These are phyloP conservation scores for Calliopum simillimum DNA, from an alignment of 2,888 invertebrate species.

Conservation along the genomic window DNA sequence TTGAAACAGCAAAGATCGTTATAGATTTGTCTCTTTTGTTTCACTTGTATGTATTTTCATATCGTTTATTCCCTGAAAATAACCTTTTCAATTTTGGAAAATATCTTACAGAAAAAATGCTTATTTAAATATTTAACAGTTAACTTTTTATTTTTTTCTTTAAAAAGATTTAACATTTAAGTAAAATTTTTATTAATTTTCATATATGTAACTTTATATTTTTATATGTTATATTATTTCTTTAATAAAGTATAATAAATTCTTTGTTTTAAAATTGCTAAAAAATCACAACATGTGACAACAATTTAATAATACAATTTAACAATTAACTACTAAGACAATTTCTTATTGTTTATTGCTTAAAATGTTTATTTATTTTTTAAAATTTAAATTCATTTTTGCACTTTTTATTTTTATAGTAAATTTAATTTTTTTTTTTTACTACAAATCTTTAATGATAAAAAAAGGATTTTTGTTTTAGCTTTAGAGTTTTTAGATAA, in stretches of 20 bases:
- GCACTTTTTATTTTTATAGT: slow-evolving; percentile 27
- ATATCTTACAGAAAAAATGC: too few species aligned
- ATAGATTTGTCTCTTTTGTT: too few species aligned
- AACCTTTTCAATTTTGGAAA: too few species aligned
- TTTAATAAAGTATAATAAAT: slow-evolving; percentile 25
- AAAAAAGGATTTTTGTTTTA: slow-evolving; percentile 27
- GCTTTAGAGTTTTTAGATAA: slow-evolving; percentile 13
- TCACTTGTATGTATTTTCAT: too few species aligned
- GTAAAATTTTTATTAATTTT: slow-evolving; percentile 9
- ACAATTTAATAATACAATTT: slow-evolving; percentile 17
- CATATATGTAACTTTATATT: slow-evolving; percentile 14
- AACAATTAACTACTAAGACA: slow-evolving; percentile 36
- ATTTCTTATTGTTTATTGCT: slow-evolving; percentile 34
- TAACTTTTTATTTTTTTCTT: slow-evolving; percentile 6
- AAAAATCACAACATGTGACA: slow-evolving; percentile 31
- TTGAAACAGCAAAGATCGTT: too few species aligned
- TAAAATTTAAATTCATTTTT: slow-evolving; percentile 31
- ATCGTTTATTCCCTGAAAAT: too few species aligned
- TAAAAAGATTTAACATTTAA: slow-evolving; percentile 25
- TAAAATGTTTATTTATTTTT: slow-evolving; percentile 14
- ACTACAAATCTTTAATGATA: slow-evolving; percentile 23
- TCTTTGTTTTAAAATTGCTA: slow-evolving; percentile 26
- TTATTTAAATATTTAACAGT: not conserved
- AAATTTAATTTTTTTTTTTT: slow-evolving; percentile 23
- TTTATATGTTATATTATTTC: slow-evolving; percentile 18